A percentile compares a stretch with the other conserved stretches of the same genome.
Evolutionary conservation across 2,888 invertebrate species (phyloP).

Genomic region (Ashinkailepas kermadecensis): DNA sequence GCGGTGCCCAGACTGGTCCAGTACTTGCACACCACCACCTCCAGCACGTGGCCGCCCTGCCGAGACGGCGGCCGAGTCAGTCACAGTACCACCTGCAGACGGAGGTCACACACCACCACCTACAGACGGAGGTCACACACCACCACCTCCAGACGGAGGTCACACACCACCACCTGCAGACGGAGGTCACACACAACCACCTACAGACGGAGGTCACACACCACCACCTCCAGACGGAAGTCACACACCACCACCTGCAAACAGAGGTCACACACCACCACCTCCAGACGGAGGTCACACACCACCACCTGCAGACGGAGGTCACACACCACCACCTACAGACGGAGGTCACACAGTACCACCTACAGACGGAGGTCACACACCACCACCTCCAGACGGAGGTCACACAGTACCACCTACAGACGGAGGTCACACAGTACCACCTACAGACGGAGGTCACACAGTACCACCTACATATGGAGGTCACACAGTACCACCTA

Average conservation of each 20-base stretch:
- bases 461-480: too few species aligned
- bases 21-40: conserved; percentile 86
- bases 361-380: too few species aligned
- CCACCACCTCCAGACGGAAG: conserved; percentile 26
- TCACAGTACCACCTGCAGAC: too few species aligned
- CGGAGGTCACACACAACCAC: not conserved
- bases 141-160: too few species aligned
- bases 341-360: too few species aligned
- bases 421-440: too few species aligned
- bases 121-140: conserved; percentile 23
- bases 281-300: too few species aligned
- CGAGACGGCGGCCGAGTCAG: conserved; percentile 24
- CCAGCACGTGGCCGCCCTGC: conserved; percentile 68
- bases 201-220: not conserved
- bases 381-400: too few species aligned
- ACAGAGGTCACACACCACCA: too few species aligned
- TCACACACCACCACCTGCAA: not conserved
- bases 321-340: not conserved
- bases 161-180: conserved; percentile 31
- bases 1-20: conserved; percentile 86
- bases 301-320: conserved; percentile 14
- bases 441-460: too few species aligned
- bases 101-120: conserved; percentile 24
- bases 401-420: too few species aligned
- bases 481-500: too few species aligned